Conservation (phyloP, 2,113 vertebrate species). For the Bucco capensis region DNA sequence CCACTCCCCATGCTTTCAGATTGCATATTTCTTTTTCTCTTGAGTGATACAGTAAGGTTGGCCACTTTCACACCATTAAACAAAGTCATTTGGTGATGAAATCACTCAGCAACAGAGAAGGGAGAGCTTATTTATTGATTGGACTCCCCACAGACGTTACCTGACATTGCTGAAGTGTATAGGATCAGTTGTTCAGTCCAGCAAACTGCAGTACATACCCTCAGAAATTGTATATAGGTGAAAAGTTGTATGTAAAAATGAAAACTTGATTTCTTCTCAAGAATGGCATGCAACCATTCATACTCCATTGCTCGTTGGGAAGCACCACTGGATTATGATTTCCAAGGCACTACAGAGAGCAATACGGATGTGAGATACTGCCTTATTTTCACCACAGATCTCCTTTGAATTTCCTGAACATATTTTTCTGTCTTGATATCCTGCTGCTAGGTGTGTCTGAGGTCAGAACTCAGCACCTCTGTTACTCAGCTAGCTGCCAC, state of each 20-base stretch:
- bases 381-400: background rate
- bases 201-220: background rate
- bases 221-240: background rate
- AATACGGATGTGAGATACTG: background rate
- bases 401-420: background rate
- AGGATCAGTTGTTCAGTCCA: background rate
- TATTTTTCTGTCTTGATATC: background rate
- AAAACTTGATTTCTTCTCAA: background rate
- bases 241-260: background rate
- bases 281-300: background rate
- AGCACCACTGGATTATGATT: background rate
- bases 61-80: background rate
- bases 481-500: background rate
- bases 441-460: background rate
- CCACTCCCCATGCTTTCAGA: background rate
- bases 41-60: background rate
- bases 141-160: background rate
- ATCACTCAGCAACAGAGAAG: background rate
- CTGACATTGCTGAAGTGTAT: background rate
- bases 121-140: background rate
- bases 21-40: background rate
- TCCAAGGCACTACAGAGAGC: background rate
- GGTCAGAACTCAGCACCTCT: background rate
- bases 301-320: background rate
- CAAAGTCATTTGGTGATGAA: background rate